Percentiles rank a stretch among this genome's conserved stretches.
Conservation (phyloP, 2,888 invertebrate species). For the Subacronicta megacephala region DNA sequence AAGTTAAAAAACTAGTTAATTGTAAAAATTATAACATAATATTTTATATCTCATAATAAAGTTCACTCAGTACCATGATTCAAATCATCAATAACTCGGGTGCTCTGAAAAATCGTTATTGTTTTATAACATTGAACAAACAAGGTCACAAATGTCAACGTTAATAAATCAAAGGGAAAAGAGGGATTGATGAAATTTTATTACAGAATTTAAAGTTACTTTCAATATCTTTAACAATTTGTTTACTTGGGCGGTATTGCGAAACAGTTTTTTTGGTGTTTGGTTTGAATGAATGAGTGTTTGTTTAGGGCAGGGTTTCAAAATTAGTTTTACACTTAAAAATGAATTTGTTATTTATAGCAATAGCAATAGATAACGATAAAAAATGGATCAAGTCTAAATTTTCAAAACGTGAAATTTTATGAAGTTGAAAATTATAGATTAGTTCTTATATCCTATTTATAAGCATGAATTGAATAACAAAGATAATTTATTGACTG, state of each 20-base stretch:
- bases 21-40: too few species aligned
- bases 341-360: too few species aligned
- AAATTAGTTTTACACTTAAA: too few species aligned
- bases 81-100: slow-evolving; percentile 49
- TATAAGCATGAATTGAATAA: too few species aligned
- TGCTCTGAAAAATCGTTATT: slow-evolving; percentile 51
- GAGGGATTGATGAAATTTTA: slow-evolving; percentile 67
- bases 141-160: slow-evolving; percentile 66
- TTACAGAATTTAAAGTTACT: slow-evolving; percentile 65
- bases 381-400: too few species aligned
- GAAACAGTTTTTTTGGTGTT: slow-evolving; percentile 45
- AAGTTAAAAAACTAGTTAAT: too few species aligned
- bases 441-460: too few species aligned
- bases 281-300: slow-evolving; percentile 31
- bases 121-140: slow-evolving; percentile 58
- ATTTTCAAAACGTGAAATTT: too few species aligned
- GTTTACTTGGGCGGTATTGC: slow-evolving; percentile 65
- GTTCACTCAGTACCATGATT: slow-evolving; percentile 22
- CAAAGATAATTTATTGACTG: too few species aligned
- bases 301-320: not conserved
- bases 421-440: too few species aligned
- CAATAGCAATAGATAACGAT: too few species aligned
- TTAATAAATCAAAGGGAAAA: slow-evolving; percentile 72
- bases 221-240: slow-evolving; percentile 72
- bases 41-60: slow-evolving; percentile 13